Base-by-base conservation (phyloP, 2,888 invertebrate genomes). In the Bugulina stolonifera region DNA sequence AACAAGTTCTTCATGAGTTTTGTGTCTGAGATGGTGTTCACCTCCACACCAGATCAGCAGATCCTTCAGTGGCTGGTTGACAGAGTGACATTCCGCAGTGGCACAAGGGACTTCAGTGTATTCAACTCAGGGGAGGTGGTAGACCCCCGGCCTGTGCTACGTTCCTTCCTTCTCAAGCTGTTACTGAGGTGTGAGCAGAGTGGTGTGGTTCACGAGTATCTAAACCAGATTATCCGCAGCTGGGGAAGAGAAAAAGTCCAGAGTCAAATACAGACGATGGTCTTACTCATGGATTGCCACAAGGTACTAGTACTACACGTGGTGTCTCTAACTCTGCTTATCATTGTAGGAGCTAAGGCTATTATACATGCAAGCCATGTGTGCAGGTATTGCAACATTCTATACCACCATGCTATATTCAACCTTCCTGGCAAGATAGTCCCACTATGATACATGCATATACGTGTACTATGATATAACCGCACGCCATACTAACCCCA, bases 91-190 rank as follows among this genome's bases (percentile, higher is more conserved):
- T 55, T 54, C 55, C 71, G 1, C 14, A 27, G 71, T 22, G 57
- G 73, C 29, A 54, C 5, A 57, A 72, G 5, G 22, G 35, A 34
- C 29, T 18, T 34, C 1, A 35, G 54, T 35, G 69, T n/a, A 1
- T 32, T 32, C 35, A 71, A 43, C 54, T 77, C 78, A 70, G 76
- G 77, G 58, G 79, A 79, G 55, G 73, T 77, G 35, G 76, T 81
- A 72, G 80, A 80, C 73, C 79, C 79, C 3, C 80, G 76, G 3
- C 81, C 80, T n/a, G 79, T 81, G 1, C 76, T 81, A 5, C 73
- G 81, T 27, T 80, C 79, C 1, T 79, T 80, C 71, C 73, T 80
- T 54, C 76, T 81, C 25, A 79, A 81, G 72, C 77, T 79, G 35
- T 76, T 81, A 22, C 76, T 81, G 25, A 73, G 76, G 64, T 64